These are phyloP conservation scores for Syngnathus floridae DNA, from an alignment of 2,113 vertebrate species.

Conservation along the genomic window DNA sequence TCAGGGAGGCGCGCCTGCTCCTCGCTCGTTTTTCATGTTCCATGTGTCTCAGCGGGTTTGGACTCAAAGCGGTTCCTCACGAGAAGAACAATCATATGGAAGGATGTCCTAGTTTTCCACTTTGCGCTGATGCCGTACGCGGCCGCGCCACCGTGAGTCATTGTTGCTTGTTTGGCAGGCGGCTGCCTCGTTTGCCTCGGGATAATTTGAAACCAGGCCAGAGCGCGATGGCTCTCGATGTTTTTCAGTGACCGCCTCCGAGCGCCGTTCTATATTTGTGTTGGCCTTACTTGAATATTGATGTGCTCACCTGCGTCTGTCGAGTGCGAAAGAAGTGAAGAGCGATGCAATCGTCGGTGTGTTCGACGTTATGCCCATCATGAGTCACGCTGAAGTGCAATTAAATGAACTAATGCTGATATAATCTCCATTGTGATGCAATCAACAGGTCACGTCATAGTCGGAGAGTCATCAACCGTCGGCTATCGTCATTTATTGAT, in stretches of 20 bases:
- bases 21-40: not conserved
- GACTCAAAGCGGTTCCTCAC: not conserved
- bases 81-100: not conserved
- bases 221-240: not conserved
- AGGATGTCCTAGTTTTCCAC: not conserved
- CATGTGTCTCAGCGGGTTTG: not conserved
- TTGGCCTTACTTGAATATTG: constrained; percentile 48
- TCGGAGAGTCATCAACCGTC: not conserved
- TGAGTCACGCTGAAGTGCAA: too few species aligned
- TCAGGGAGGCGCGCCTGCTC: not conserved
- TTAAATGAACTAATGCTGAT: too few species aligned
- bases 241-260: constrained; percentile 23
- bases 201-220: not conserved
- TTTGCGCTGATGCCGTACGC: not conserved
- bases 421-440: not conserved
- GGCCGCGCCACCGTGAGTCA: not conserved
- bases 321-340: constrained; percentile 27
- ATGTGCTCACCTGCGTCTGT: constrained; percentile 32
- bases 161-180: not conserved
- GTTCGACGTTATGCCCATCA: too few species aligned
- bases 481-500: not conserved
- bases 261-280: constrained; percentile 40
- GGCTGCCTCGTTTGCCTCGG: not conserved
- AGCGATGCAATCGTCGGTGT: not conserved
- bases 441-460: not conserved